Percentiles rank a stretch among this genome's conserved stretches.
These are phyloP conservation scores for Salpingus planirostris DNA, from an alignment of 2,888 invertebrate genomes.

Conservation along the genomic window DNA sequence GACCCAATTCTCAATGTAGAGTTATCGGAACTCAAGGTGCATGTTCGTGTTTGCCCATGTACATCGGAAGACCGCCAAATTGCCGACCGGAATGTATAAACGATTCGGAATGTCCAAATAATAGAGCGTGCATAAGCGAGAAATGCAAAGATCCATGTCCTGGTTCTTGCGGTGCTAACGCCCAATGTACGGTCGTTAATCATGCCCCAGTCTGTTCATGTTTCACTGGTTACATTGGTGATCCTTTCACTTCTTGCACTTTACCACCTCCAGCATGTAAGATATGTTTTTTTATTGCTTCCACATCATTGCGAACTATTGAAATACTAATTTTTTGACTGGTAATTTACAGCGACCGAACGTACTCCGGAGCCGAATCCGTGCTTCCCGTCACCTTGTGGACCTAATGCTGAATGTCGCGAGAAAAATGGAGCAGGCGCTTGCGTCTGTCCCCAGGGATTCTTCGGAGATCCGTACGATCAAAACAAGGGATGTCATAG, in stretches of 20 bases:
- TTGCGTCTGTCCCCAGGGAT: conserved; percentile 69
- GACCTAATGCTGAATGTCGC: conserved; percentile 74
- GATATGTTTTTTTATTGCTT: conserved; percentile 20
- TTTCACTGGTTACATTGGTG: conserved; percentile 72
- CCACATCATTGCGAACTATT: no score
- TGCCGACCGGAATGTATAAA: conserved; percentile 78
- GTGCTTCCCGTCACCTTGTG: conserved; percentile 76
- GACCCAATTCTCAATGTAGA: conserved; percentile 73
- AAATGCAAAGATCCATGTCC: conserved; percentile 78
- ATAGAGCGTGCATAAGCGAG: conserved; percentile 72
- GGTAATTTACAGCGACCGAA: conserved; percentile 53
- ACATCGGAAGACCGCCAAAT: conserved; percentile 76
- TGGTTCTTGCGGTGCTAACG: conserved; percentile 69
- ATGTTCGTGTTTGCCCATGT: conserved; percentile 72
- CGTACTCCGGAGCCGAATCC: conserved; percentile 61
- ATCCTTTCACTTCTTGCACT: conserved; percentile 55
- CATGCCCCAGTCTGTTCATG: conserved; percentile 76
- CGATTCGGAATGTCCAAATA: conserved; percentile 72
- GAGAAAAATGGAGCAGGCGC: conserved; percentile 79
- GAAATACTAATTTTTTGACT: no score
- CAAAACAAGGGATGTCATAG: conserved; percentile 55
- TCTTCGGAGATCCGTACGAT: conserved; percentile 76
- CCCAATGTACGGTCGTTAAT: conserved; percentile 75
- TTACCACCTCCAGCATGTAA: conserved; percentile 35
- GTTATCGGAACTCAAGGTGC: conserved; percentile 75